Percentiles rank a stretch among this genome's conserved stretches.
These are phyloP conservation scores for Parelbella ahira DNA, from an alignment of 2,888 invertebrate genomes.

Conservation along the genomic window DNA sequence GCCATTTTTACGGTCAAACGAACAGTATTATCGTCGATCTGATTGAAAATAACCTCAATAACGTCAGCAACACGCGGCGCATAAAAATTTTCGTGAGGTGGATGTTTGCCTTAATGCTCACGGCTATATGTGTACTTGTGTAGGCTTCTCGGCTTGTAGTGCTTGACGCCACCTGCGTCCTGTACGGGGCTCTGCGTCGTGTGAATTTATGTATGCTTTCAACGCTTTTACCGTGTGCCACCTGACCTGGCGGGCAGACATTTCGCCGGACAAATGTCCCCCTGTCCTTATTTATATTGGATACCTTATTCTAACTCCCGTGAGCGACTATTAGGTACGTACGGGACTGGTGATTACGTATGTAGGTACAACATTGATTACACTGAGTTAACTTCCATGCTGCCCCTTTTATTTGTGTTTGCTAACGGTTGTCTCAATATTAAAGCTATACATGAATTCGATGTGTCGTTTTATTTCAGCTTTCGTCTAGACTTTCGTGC, in stretches of 20 bases:
- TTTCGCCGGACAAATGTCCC: slow-evolving; percentile 66
- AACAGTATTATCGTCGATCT: no score
- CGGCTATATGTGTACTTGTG: slow-evolving; percentile 21
- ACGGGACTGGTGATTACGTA: slow-evolving; percentile 32
- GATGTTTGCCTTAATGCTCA: slow-evolving; percentile 25
- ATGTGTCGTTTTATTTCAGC: no score
- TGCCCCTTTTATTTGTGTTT: no score
- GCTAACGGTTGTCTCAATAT: no score
- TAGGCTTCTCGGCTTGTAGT: slow-evolving; percentile 49
- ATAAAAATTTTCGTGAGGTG: slow-evolving; percentile 16
- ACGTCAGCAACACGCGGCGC: slow-evolving; percentile 16
- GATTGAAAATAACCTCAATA: slow-evolving; percentile 15
- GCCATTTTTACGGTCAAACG: no score
- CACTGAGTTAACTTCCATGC: slow-evolving; percentile 13
- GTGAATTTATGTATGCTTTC: slow-evolving; percentile 76
- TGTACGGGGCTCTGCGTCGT: slow-evolving; percentile 53
- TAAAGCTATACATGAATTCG: no score
- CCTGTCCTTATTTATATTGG: slow-evolving; percentile 62
- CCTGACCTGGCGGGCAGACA: slow-evolving; percentile 71
- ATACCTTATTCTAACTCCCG: slow-evolving; percentile 50
- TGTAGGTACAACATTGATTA: slow-evolving; percentile 10
- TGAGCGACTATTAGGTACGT: slow-evolving; percentile 36
- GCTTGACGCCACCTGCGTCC: slow-evolving; percentile 65
- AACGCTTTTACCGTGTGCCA: slow-evolving; percentile 74
- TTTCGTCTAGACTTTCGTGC: no score